These are phyloP conservation scores for Tetramorium alpestre DNA, from an alignment of 1,140 invertebrate species.

Conservation along the genomic window DNA sequence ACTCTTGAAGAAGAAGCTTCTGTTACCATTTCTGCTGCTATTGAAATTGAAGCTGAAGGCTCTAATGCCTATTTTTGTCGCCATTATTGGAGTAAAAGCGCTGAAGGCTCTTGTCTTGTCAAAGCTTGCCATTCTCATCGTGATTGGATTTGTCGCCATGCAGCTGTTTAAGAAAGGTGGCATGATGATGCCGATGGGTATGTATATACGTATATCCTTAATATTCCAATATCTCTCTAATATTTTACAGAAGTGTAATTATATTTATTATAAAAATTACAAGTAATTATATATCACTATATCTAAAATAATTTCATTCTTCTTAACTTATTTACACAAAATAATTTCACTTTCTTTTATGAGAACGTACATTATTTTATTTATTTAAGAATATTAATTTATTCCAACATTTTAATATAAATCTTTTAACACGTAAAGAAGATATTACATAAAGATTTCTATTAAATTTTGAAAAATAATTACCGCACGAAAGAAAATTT, in stretches of 20 bases:
- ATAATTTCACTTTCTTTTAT: not conserved
- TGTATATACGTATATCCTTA: conserved; percentile 30
- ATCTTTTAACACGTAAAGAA: not conserved
- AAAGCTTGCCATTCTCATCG: conserved; percentile 92
- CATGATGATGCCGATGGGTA: conserved; percentile 83
- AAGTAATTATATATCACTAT: not conserved
- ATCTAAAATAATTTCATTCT: not conserved
- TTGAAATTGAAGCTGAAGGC: conserved; percentile 94
- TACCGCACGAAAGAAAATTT: not conserved
- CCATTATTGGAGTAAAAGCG: conserved; percentile 92
- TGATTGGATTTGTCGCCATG: conserved; percentile 92
- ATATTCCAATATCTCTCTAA: not conserved
- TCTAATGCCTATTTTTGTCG: conserved; percentile 92
- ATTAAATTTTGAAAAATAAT: not conserved
- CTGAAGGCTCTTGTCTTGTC: conserved; percentile 93
- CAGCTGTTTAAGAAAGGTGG: conserved; percentile 90
- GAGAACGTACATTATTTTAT: not conserved
- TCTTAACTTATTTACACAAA: not conserved
- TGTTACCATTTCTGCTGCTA: conserved; percentile 91
- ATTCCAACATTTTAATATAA: not conserved
- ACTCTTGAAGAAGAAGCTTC: conserved; percentile 92
- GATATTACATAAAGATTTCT: not conserved
- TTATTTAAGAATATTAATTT: not conserved
- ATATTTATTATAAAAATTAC: not conserved
- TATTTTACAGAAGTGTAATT: not conserved